Evolutionary conservation across 1,140 invertebrate genomes (phyloP).

Genomic region (Globodera ellingtonae): DNA sequence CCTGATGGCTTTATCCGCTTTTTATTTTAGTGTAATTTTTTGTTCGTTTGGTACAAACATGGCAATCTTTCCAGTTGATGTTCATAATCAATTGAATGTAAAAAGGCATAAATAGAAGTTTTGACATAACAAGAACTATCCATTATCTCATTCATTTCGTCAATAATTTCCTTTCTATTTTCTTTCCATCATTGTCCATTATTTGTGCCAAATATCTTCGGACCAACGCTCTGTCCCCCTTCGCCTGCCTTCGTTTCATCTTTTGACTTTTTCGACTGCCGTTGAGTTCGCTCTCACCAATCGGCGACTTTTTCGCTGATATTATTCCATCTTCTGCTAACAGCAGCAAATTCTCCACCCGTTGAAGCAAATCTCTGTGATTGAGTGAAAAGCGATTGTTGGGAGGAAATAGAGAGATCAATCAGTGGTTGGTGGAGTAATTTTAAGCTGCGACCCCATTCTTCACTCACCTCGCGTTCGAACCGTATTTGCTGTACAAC

Average conservation of each 20-base stretch:
- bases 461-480: slow-evolving; percentile 10
- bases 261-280: neutral
- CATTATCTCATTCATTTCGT: neutral
- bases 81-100: too few relatives aligned
- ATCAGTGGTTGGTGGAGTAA: neutral
- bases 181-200: neutral
- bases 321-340: slow-evolving; percentile 22
- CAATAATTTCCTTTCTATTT: neutral
- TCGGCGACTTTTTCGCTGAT: neutral
- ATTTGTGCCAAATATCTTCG: neutral
- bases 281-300: neutral
- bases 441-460: neutral
- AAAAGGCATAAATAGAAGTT: too few relatives aligned
- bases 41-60: neutral
- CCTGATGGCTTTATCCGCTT: too few relatives aligned
- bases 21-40: neutral
- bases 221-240: neutral
- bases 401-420: neutral
- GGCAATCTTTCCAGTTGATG: neutral
- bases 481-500: slow-evolving; percentile 28
- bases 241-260: neutral
- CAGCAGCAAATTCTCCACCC: slow-evolving; percentile 19
- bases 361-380: slow-evolving; percentile 23
- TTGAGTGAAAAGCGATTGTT: neutral
- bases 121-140: neutral